Evolutionary conservation across 2,888 invertebrate genomes (phyloP).

Genomic region (Plagiodera versicolora): DNA sequence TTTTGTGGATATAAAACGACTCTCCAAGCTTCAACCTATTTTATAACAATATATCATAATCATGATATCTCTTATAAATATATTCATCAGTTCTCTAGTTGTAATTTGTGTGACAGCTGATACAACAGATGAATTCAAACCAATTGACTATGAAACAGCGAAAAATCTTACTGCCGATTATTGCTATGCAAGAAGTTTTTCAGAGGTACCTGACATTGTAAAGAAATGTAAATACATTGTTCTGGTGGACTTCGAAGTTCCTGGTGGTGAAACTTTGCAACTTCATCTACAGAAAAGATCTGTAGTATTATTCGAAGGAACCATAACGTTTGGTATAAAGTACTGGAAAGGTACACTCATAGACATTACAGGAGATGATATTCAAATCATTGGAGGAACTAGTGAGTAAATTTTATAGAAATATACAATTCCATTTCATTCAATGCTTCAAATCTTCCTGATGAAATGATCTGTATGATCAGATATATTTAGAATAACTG

Average conservation of each 20-base stretch:
- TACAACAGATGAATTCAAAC: not conserved
- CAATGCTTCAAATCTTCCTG: no score
- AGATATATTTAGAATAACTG: no score
- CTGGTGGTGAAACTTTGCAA: conserved; percentile 9
- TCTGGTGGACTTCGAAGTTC: conserved; percentile 7
- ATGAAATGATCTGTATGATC: no score
- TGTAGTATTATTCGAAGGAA: conserved; percentile 8
- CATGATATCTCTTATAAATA: no score
- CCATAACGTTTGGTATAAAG: conserved; percentile 8
- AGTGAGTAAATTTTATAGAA: no score
- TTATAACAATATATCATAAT: no score
- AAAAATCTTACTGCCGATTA: not conserved
- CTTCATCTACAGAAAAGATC: conserved; percentile 3
- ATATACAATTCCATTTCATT: no score
- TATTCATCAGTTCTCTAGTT: no score
- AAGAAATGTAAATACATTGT: conserved; percentile 1
- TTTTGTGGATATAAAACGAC: no score
- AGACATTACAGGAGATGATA: not conserved
- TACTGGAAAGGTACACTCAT: conserved; percentile 18
- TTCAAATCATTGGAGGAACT: not conserved
- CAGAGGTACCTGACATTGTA: not conserved
- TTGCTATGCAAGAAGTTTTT: not conserved
- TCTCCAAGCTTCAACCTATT: no score
- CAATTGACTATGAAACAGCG: not conserved
- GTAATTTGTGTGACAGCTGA: not conserved